Percentiles rank a stretch among this genome's conserved stretches.
These are phyloP conservation scores for Pseudolaguvia tuberculata DNA, from an alignment of 2,113 vertebrate species.

Conservation along the genomic window DNA sequence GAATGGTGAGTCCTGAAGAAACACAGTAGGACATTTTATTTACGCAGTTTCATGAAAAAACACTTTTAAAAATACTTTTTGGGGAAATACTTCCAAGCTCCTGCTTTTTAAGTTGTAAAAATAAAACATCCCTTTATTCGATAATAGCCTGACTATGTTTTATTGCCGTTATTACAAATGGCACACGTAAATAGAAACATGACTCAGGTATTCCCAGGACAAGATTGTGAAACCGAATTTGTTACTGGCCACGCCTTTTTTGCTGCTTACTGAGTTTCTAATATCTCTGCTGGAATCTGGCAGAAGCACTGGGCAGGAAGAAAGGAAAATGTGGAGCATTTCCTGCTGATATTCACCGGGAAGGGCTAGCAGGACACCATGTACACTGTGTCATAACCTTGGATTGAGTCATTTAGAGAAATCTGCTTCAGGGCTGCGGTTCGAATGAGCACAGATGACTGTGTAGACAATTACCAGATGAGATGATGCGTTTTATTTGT, in stretches of 20 bases:
- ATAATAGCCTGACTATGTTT: neutral
- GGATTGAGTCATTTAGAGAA: neutral
- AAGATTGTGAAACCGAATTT: neutral
- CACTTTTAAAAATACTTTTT: neutral
- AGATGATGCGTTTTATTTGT: neutral
- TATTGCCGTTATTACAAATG: neutral
- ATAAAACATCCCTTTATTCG: neutral
- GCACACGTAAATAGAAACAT: neutral
- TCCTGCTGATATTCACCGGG: constrained; percentile 45
- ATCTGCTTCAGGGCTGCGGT: neutral
- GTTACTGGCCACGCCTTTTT: neutral
- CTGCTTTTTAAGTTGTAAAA: neutral
- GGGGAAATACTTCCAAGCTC: neutral
- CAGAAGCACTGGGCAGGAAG: constrained; percentile 42
- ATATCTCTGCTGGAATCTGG: constrained; percentile 50
- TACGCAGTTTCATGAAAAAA: no score
- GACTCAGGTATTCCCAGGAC: constrained; percentile 22
- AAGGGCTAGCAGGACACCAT: constrained; percentile 41
- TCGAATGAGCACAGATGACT: neutral
- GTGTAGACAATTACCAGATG: neutral
- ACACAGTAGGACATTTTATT: no score
- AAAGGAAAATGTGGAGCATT: constrained; percentile 37
- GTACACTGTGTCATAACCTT: constrained; percentile 34
- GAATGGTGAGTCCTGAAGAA: constrained; percentile 80
- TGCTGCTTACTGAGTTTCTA: neutral